phyloP scores from a whole-genome alignment of 2,113 vertebrate genomes.

The Heterotilapia buettikoferi region DNA sequence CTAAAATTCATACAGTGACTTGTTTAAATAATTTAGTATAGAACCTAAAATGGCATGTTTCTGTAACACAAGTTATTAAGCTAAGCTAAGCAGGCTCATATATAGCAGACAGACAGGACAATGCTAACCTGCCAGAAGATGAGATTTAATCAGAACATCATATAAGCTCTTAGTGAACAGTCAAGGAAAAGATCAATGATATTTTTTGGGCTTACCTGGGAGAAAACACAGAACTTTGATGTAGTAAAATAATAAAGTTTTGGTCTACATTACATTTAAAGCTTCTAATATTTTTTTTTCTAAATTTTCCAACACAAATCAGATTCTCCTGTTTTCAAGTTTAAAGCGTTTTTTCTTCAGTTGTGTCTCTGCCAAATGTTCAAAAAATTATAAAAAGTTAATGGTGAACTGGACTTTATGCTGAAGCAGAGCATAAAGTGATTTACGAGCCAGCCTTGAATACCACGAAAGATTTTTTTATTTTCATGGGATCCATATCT shows the following conservation, averaged over 20 bases:
- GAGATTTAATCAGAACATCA: neutral
- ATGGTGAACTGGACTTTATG: neutral
- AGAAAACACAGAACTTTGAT: neutral
- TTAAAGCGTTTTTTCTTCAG: neutral
- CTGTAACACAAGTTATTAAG: neutral
- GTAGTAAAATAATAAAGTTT: neutral
- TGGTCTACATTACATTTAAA: neutral
- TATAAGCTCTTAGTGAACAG: neutral
- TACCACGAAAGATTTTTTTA: neutral
- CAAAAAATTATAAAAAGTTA: neutral
- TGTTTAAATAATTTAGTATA: neutral
- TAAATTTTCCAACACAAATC: neutral
- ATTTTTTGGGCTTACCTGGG: neutral
- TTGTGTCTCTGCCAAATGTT: neutral
- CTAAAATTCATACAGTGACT: neutral
- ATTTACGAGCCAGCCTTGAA: neutral
- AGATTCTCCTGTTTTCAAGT: neutral
- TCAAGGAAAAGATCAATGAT: neutral
- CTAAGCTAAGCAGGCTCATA: neutral
- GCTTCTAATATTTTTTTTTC: neutral
- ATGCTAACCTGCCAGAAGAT: neutral
- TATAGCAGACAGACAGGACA: neutral
- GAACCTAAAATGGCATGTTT: neutral
- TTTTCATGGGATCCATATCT: neutral
- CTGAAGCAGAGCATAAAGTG: neutral